Base-by-base conservation (phyloP, 2,797 vertebrate genomes). In the Coreius guichenoti region DNA sequence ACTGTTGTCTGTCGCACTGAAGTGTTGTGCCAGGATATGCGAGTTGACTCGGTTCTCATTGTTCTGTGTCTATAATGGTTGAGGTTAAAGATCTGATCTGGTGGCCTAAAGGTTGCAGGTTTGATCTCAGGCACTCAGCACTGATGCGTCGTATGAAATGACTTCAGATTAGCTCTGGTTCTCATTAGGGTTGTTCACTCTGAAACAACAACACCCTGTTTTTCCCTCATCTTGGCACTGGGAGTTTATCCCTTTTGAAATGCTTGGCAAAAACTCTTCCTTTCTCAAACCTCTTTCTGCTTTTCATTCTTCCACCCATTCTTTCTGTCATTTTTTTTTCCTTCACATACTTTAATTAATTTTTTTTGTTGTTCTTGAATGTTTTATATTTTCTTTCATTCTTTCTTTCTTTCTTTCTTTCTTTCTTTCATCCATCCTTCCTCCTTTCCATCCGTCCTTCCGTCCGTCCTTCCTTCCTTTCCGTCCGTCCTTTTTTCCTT, bases 251-350 rank as follows among this genome's bases (percentile, higher is more conserved):
- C 87, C 87, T 89, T 86, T 90, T 91, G 65, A 89, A 90, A 90
- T 85, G 84, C 91, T 90, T 93, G 93, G 91, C 92, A 89, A 83
- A 63, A 89, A 91, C 89, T 87, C 85, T 81, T 87, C 74, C 90
- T 70, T 75, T 86, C 86, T 83, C 79, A 80, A 69, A 82, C 85
- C 74, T 33, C 31, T 75, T 67, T 87, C 86, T 67, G 49, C 56
- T 74, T 33, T 39, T 73, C 31, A 33, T 73, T 72, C 73, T 68
- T 80, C 81, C 63, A 88, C 69, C 89, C 72, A 65, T 87, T 90
- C 80, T 86, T 88, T 88, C 86, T 88, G 68, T 87, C 43, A 85
- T 6, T 33, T n/a, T 33, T n/a, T 33, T 65, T 23, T 63, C 8
- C 26, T 49, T 75, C 8, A 51, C 19, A 67, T 54, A 36, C 54